Percentiles rank a stretch among this genome's conserved stretches.
These are phyloP conservation scores for Parotocinclus haroldoi DNA, from an alignment of 2,797 vertebrate species.

Conservation along the genomic window DNA sequence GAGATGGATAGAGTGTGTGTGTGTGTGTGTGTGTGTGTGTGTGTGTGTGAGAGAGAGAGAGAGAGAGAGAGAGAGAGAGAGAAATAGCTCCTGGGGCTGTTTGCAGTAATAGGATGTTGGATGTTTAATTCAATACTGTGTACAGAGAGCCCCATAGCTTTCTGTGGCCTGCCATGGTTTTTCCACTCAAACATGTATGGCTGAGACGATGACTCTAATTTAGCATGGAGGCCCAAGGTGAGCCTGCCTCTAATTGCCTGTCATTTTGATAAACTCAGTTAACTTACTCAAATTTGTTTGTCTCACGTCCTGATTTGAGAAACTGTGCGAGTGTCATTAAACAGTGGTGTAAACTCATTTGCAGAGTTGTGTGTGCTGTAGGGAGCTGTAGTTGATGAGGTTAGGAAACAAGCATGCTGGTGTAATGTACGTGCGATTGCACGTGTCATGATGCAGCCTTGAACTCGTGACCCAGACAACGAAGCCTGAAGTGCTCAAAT, in stretches of 20 bases:
- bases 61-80: conserved; percentile 61
- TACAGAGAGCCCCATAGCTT: conserved; percentile 55
- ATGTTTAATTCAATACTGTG: conserved; percentile 74
- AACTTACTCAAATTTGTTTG: conserved; percentile 68
- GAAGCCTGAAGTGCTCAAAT: conserved; percentile 30
- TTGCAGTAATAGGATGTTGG: conserved; percentile 75
- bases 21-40: conserved; percentile 60
- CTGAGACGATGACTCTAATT: conserved; percentile 65
- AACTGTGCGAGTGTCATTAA: conserved; percentile 20
- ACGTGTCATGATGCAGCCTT: conserved; percentile 28
- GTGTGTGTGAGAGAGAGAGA: conserved; percentile 60
- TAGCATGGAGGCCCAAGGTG: conserved; percentile 64
- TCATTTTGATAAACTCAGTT: conserved; percentile 72
- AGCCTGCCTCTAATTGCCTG: conserved; percentile 66
- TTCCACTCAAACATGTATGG: conserved; percentile 56
- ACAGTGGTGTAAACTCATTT: conserved; percentile 33
- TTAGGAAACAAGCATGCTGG: conserved; percentile 18
- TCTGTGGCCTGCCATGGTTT: conserved; percentile 12
- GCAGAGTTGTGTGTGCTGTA: conserved; percentile 22
- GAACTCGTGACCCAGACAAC: conserved; percentile 29
- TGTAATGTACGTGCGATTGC: conserved; percentile 18
- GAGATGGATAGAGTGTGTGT: conserved; percentile 59
- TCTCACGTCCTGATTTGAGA: conserved; percentile 47
- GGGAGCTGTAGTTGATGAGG: not conserved
- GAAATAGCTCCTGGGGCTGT: conserved; percentile 71